Conservation (phyloP, 2,797 vertebrate species). For the Apogon hyalosoma region DNA sequence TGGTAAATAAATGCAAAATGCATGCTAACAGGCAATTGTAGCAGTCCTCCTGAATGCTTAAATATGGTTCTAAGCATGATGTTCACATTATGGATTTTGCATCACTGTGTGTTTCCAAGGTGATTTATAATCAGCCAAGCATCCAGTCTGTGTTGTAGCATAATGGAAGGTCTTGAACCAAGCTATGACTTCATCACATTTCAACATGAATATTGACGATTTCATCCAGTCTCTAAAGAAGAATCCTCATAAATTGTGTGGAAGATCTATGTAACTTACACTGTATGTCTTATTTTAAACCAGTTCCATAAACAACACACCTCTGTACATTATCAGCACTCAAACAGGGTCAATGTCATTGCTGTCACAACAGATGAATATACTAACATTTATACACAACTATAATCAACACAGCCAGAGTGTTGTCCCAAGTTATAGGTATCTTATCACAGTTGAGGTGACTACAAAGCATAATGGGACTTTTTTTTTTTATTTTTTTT, state of each 20-base stretch:
- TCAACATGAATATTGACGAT: conserved; percentile 70
- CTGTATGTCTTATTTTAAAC: not conserved
- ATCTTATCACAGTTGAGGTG: conserved; percentile 15
- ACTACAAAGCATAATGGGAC: not conserved
- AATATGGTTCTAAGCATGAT: conserved; percentile 84
- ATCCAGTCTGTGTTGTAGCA: conserved; percentile 59
- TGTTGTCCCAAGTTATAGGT: conserved; percentile 30
- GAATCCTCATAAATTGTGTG: conserved; percentile 22
- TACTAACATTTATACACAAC: conserved; percentile 21
- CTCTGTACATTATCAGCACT: conserved; percentile 10
- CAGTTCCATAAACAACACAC: conserved; percentile 1
- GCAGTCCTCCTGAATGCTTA: conserved; percentile 81
- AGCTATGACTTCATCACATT: conserved; percentile 75
- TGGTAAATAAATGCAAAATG: conserved; percentile 86
- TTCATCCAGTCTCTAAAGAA: conserved; percentile 42
- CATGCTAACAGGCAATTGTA: conserved; percentile 82
- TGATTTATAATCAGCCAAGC: conserved; percentile 83
- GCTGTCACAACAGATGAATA: conserved; percentile 35
- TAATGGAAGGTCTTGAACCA: conserved; percentile 71
- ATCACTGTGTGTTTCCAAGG: conserved; percentile 81
- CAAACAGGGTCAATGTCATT: conserved; percentile 39
- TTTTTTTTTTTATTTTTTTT: too few relatives aligned
- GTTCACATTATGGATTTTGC: conserved; percentile 83
- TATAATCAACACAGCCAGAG: conserved; percentile 5
- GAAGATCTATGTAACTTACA: conserved; percentile 1